Base-by-base conservation (phyloP, 2,888 invertebrate genomes). In the Drepanosiphum platanoidis region DNA sequence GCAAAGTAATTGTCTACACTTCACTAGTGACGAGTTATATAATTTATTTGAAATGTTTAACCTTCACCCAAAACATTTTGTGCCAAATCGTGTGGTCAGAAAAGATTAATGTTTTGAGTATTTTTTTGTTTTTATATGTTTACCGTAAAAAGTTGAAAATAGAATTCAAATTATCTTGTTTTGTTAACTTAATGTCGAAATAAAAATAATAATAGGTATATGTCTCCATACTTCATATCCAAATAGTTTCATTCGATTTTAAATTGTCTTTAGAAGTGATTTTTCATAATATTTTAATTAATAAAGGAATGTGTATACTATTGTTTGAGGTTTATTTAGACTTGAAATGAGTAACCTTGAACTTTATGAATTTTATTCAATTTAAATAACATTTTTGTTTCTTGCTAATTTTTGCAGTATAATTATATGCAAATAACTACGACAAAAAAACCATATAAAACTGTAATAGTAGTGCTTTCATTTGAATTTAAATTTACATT, bases 21-120 rank as follows among this genome's bases (percentile, higher is more conserved):
- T 64, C 22, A 66, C 42, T 66, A 36, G 64, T 66, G 64, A 66
- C 64, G 77, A 78, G 39, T 32, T 11, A 39, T 78, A 32, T 78
- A 78, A 42, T 79, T 66, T 58, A 32, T 79, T 66, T 68, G 42
- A 66, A 79, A 78, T 46, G 32, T 46, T 32, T 22, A 66, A 79
- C 79, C 79, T 79, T 79, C 79, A 66, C 66, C 79, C 32, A 66
- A 79, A 42, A 42, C 30, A 7, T 68, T 58, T 66, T 66, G 79
- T 46, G 79, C 79, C 79, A 79, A 79, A 79, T 34, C 27, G 64
- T 77, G 61, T 64, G 30, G 15, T 77, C 66, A 42, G 34, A 66
- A 22, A 46, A 66, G 79, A 79, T 79, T 79, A 42, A 68, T 78
- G 58, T 58, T 58, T 22, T 2, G 22, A 34, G 11, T 36, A 27